Evolutionary conservation across 2,797 vertebrate species (phyloP).

Genomic region (Myotis planiceps): DNA sequence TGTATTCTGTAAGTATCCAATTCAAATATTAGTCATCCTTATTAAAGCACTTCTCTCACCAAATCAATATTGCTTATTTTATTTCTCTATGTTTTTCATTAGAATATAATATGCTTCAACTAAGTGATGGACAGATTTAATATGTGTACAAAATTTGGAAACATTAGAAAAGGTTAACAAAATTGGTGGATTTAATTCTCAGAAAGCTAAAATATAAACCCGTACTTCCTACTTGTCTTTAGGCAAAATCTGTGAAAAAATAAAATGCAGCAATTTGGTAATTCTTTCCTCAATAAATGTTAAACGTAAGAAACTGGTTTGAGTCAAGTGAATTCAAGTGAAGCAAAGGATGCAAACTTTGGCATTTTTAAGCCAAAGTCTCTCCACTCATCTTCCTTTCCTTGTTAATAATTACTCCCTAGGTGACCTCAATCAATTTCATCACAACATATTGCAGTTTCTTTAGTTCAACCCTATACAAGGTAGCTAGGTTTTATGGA

Average conservation of each 20-base stretch:
- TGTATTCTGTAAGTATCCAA: not conserved
- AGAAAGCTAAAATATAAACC: not conserved
- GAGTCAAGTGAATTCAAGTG: not conserved
- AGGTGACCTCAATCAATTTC: not conserved
- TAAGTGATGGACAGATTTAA: not conserved
- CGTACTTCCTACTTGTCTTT: not conserved
- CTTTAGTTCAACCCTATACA: not conserved
- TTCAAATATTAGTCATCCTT: not conserved
- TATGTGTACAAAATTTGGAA: not conserved
- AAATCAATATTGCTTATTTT: not conserved
- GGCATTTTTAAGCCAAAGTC: not conserved
- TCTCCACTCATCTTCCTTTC: not conserved
- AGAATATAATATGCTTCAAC: not conserved
- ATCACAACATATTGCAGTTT: not conserved
- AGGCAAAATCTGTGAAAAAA: not conserved
- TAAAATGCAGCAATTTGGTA: not conserved
- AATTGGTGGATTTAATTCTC: not conserved
- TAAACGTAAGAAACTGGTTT: not conserved
- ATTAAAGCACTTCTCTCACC: not conserved
- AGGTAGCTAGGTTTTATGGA: not conserved
- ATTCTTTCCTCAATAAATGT: not conserved
- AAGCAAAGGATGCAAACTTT: not conserved
- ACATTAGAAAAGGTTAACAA: not conserved
- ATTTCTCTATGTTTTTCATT: not conserved
- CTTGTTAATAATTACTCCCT: not conserved